Base-by-base conservation (phyloP, 2,113 vertebrate genomes). In the Serinus canaria region DNA sequence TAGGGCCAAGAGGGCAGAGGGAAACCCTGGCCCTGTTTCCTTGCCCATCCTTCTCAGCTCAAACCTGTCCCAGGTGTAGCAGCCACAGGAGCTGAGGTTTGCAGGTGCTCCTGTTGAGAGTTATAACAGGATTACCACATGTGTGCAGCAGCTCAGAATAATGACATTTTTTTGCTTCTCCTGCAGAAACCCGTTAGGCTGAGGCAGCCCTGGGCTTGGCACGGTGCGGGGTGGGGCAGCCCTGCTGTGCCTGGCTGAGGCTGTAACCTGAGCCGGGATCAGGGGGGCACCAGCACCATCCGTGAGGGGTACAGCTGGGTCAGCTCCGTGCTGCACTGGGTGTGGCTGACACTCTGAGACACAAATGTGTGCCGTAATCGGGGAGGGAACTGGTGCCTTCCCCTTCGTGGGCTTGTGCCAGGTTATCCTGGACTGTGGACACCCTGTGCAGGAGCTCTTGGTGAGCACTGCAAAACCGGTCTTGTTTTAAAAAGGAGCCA, bases 401-500 rank as follows among this genome's bases (percentile, higher is more conserved):
- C 20, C 46, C 27, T 33, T 37, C 39, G 30, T 44, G 43, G 55
- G n/a, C 24, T 46, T 41, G 24, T 10, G 64, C 10, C 30, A 11
- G 24, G 62, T 39, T 92, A 30, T 39, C 50, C 19, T 7, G 1
- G 28, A 5, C 55, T 31, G 43, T 49, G 58, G 22, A 22, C 7
- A 8, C 15, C 6, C 1, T 6, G 17, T 52, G 47, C 68, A 39
- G 87, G 64, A 66, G 10, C 58, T 63, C 47, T 35, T 20, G 18
- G 22, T 63, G 82, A 28, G 4, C 10, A 0, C 3, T 18, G 28
- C 28, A 41, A 15, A 83, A 33, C 2, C 19, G 3, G 16, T 20
- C 25, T 81, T 4, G 2, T 16, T 44, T 44, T 21, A 31, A 31
- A 50, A 43, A 16, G 0, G 0, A 46, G 52, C 33, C 44, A 39